phyloP scores from a whole-genome alignment of 2,113 vertebrate genomes.

The Oxygymnocypris stewartii region DNA sequence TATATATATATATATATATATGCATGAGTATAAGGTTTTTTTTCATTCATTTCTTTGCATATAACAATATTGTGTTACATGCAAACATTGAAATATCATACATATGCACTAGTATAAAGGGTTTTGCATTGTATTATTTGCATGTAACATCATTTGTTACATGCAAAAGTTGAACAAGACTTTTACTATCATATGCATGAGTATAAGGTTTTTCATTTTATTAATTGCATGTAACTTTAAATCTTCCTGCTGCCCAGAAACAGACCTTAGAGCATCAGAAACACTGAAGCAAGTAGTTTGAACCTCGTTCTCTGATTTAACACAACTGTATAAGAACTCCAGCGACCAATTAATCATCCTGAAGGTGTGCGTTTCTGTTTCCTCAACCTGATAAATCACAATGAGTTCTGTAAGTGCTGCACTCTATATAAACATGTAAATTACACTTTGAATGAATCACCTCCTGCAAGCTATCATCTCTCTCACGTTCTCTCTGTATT shows the following conservation, averaged over 20 bases:
- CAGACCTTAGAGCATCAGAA: neutral
- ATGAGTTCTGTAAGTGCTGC: neutral
- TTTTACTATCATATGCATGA: too few relatives aligned
- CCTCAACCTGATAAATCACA: neutral
- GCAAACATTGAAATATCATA: too few relatives aligned
- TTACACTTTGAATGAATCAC: conserved; percentile 8
- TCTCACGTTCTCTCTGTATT: neutral
- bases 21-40: too few relatives aligned
- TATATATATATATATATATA: too few relatives aligned
- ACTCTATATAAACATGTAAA: conserved; percentile 23
- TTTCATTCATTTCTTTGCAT: too few relatives aligned
- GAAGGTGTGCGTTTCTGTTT: neutral
- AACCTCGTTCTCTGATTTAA: neutral
- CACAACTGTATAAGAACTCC: neutral
- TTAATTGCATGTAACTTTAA: neutral
- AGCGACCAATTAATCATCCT: neutral
- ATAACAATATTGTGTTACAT: too few relatives aligned
- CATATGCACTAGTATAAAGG: too few relatives aligned
- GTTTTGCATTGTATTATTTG: too few relatives aligned
- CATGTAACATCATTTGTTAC: too few relatives aligned
- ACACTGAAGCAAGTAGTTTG: neutral
- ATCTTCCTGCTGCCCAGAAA: neutral
- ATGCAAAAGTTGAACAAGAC: too few relatives aligned
- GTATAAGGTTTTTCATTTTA: neutral
- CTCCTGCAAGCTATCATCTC: neutral